Percentiles rank a stretch among this genome's conserved stretches.
These are phyloP conservation scores for Scyliorhinus canicula DNA, from an alignment of 2,797 vertebrate genomes.

Conservation along the genomic window DNA sequence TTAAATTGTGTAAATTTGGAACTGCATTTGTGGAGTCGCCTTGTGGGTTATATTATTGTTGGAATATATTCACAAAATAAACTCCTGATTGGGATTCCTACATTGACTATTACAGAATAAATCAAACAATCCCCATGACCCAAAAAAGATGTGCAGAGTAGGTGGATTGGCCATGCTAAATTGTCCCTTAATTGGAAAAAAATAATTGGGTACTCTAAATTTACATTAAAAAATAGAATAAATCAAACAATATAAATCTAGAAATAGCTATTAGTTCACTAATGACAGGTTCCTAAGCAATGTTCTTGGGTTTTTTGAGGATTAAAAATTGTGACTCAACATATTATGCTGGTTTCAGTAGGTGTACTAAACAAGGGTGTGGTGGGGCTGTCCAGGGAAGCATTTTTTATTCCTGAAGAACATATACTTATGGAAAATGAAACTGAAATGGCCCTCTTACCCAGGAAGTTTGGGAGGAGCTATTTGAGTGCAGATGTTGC, in stretches of 20 bases:
- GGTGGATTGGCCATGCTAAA: too few species aligned
- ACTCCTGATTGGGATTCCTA: not conserved
- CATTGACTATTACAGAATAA: not conserved
- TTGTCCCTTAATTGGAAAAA: too few species aligned
- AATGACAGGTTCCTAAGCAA: not conserved
- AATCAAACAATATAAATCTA: not conserved
- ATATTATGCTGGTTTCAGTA: not conserved
- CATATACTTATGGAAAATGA: not conserved
- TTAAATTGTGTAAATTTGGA: not conserved
- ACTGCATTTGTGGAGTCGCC: not conserved
- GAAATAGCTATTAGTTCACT: not conserved
- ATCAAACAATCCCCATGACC: too few species aligned
- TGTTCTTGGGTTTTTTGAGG: not conserved
- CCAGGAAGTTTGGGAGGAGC: not conserved
- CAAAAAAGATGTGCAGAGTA: too few species aligned
- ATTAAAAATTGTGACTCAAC: not conserved
- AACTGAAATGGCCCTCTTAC: not conserved
- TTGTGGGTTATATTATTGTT: not conserved
- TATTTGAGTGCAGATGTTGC: not conserved
- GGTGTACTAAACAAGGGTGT: not conserved
- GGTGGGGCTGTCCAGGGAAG: not conserved
- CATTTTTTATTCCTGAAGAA: not conserved
- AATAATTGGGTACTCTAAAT: too few species aligned
- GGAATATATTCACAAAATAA: not conserved
- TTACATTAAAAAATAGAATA: too few species aligned